Evolutionary conservation across 2,888 invertebrate genomes (phyloP), one percentile per base, ranked within the genome.

Genomic region (Atrina japonica): DNA sequence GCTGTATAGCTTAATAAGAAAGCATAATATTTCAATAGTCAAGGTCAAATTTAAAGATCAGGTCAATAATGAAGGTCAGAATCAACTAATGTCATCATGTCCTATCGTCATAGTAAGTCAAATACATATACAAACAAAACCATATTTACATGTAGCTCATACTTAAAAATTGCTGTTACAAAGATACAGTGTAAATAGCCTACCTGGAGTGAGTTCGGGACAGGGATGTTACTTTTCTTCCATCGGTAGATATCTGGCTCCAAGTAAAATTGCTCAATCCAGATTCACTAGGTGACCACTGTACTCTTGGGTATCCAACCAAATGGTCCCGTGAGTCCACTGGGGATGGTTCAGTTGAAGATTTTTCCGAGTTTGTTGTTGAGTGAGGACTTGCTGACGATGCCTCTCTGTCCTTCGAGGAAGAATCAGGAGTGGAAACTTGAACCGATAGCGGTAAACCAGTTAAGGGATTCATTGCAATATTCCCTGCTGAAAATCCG

Each of bases 141-240:
- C n/a, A n/a, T n/a, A n/a, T n/a, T n/a, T n/a, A n/a, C n/a, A n/a
- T n/a, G n/a, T n/a, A n/a, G n/a, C n/a, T n/a, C n/a, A n/a, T n/a
- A n/a, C n/a, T n/a, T n/a, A n/a, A n/a, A n/a, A n/a, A n/a, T n/a
- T n/a, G n/a, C n/a, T n/a, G n/a, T n/a, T n/a, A n/a, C n/a, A n/a
- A n/a, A n/a, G n/a, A n/a, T n/a, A n/a, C n/a, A n/a, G n/a, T n/a
- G n/a, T n/a, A n/a, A n/a, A n/a, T n/a, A n/a, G n/a, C n/a, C n/a
- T 73, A 89, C 89, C 89, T 87, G 66, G 89, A 89, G 73, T 88
- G 88, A 40, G 89, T 87, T 47, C 88, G 84, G 6, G 89, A 89
- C 30, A 89, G 75, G 18, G 88, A 88, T 27, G 86, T 86, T 47
- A 86, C 83, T 67, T 86, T 86, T 23, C 87, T 72, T 25, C 85